Base-by-base conservation (phyloP, 1,140 invertebrate species). In the Drosophila sp. region DNA sequence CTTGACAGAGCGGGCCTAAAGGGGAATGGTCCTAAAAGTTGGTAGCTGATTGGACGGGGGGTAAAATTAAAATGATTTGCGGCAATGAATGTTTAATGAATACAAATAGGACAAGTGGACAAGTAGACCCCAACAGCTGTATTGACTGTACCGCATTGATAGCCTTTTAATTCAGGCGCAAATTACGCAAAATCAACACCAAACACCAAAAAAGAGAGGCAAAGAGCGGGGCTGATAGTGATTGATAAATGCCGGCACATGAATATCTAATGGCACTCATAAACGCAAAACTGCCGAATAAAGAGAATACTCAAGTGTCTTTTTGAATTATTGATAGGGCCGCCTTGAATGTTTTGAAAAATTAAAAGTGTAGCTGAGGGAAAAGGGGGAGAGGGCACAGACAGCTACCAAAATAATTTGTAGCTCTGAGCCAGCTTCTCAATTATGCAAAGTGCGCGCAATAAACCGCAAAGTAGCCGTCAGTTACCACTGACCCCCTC, bases 381-480 rank as follows among this genome's bases (percentile, higher is more conserved):
- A 11, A 2, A 7, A 34, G 14, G 25, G n/a, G 27, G n/a, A 6
- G 3, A 13, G 21, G 25, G 18, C 0, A 29, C 51, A 62, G 66
- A 58, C 51, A 74, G 48, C 71, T 70, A 43, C 77, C 72, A 86
- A 84, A 84, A 78, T 86, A 77, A 86, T 81, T 86, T 86, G 54
- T 63, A 62, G 64, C 69, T 64, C 43, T 57, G 18, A 69, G 78
- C 5, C 50, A 53, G 50, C 46, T 59, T 25, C 73, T 89, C 76
- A 87, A 87, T 87, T 87, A 87, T 87, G 83, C 82, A 87, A 87
- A 87, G 83, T 87, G 83, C 75, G 76, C 82, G 83, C 74, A 87
- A 87, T 89, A 86, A 86, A 86, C 81, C 81, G 81, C 81, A 86
- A 86, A 86, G 81, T 81, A 86, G 81, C 80, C 57, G 34, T 36